Evolutionary conservation across 2,888 invertebrate species (phyloP).

Genomic region (Lumbricus terrestris): DNA sequence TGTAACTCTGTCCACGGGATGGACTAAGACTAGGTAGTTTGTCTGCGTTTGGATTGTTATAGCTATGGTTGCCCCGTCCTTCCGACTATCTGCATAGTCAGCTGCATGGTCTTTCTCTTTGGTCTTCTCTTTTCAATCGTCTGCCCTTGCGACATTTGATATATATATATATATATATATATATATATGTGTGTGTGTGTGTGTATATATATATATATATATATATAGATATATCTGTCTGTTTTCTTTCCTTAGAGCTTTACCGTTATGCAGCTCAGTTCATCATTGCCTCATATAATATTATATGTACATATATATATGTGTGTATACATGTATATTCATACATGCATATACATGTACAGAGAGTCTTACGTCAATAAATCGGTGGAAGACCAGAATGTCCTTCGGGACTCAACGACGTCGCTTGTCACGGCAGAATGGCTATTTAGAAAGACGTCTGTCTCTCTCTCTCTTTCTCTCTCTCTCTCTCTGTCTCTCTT

Average conservation of each 20-base stretch:
- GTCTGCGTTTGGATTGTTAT: too few relatives aligned
- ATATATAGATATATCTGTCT: background rate
- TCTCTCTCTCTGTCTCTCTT: background rate
- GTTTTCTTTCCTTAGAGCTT: background rate
- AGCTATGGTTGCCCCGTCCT: too few relatives aligned
- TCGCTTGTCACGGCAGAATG: background rate
- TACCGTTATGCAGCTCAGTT: too few relatives aligned
- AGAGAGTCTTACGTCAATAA: background rate
- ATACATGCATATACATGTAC: too few relatives aligned
- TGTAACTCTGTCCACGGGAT: background rate
- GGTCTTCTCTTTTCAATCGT: background rate
- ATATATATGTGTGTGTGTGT: too few relatives aligned
- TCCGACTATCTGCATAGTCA: background rate
- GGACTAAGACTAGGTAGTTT: too few relatives aligned
- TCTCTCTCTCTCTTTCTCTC: background rate
- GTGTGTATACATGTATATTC: too few relatives aligned
- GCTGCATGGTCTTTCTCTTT: background rate
- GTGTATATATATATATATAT: background rate
- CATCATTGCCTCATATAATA: background rate
- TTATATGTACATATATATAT: too few relatives aligned
- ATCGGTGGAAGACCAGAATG: background rate
- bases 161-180: background rate
- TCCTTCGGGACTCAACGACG: background rate
- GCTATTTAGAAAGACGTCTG: background rate
- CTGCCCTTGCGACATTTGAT: background rate